phyloP scores from a whole-genome alignment of 2,888 invertebrate species.

The Tipula unca region DNA sequence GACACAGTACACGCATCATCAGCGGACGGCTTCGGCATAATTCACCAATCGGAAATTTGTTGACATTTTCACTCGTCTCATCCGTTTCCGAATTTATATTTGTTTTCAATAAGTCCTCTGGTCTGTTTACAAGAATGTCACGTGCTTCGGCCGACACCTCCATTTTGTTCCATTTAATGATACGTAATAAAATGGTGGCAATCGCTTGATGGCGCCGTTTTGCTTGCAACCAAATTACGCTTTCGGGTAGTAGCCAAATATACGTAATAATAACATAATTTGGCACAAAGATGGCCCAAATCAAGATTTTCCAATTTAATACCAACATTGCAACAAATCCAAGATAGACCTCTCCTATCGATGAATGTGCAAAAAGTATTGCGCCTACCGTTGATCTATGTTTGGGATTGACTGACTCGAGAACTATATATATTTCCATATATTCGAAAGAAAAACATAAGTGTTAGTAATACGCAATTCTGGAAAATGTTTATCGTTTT shows the following conservation, averaged over 20 bases:
- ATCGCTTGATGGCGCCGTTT: slow-evolving; percentile 50
- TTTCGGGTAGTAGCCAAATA: slow-evolving; percentile 61
- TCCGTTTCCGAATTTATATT: background rate
- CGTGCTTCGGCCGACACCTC: slow-evolving; percentile 27
- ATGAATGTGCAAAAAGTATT: background rate
- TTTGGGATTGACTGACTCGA: background rate
- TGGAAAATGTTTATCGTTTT: background rate
- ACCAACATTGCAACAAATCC: background rate
- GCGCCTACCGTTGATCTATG: background rate
- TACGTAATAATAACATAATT: slow-evolving; percentile 35
- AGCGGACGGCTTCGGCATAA: slow-evolving; percentile 28
- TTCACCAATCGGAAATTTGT: slow-evolving; percentile 16
- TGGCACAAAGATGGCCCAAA: background rate
- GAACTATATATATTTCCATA: background rate
- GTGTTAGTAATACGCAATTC: background rate
- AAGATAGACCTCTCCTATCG: background rate
- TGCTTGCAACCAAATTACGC: slow-evolving; percentile 54
- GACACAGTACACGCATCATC: slow-evolving; percentile 44
- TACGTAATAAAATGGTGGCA: slow-evolving; percentile 49
- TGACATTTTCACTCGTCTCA: background rate
- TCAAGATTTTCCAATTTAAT: background rate
- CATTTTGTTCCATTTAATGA: slow-evolving; percentile 47
- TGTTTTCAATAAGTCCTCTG: background rate
- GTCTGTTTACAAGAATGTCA: slow-evolving; percentile 21
- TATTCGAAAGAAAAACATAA: background rate